Evolutionary conservation across 2,113 vertebrate genomes (phyloP), one percentile per base, ranked within the genome.

Genomic region (Cheirogaleus medius): DNA sequence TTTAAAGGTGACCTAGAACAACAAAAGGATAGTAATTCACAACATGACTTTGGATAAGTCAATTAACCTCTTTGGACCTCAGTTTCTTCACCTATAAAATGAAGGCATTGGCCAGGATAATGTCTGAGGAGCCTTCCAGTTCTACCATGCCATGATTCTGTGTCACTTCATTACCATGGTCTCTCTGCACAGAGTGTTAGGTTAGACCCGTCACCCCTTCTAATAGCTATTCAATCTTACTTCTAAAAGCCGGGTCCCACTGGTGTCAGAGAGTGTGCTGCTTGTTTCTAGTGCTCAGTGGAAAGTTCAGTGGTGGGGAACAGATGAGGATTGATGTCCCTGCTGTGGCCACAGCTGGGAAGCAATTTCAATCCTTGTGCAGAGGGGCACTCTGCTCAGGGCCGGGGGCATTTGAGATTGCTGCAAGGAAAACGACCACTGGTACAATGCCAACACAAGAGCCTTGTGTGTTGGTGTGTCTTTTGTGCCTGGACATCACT

Each of bases 161-260:
- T 4, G 18, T n/a, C 21, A 29, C 78, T 47, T 49, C 73, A 23
- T 85, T 27, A 18, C 91, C 13, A 3, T 4, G 8, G 37, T 39
- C 82, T 77, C 81, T 49, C 49, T 23, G 64, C 8, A 42, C 37
- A 7, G 54, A 58, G 76, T 27, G 69, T 52, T 54, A 54, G 93
- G 82, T 90, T 76, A 52, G 5, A 85, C 64, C 86, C 86, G 1
- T 91, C 91, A 66, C 90, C 73, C 71, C 20, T 63, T 63, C 86
- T 97, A 95, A 97, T 56, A 93, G 94, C 89, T 78, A 5, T 95
- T 98, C 95, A 93, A 93, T 96, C 96, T 97, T 95, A 95, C 95
- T 97, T 97, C 78, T 29, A 49, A 69, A 63, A 87, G 94, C 78
- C 86, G 56, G 54, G 68, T 81, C 84, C 89, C 71, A 0, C 78